Evolutionary conservation across 2,888 invertebrate genomes (phyloP).

Genomic region (Pherbina coryleti): DNA sequence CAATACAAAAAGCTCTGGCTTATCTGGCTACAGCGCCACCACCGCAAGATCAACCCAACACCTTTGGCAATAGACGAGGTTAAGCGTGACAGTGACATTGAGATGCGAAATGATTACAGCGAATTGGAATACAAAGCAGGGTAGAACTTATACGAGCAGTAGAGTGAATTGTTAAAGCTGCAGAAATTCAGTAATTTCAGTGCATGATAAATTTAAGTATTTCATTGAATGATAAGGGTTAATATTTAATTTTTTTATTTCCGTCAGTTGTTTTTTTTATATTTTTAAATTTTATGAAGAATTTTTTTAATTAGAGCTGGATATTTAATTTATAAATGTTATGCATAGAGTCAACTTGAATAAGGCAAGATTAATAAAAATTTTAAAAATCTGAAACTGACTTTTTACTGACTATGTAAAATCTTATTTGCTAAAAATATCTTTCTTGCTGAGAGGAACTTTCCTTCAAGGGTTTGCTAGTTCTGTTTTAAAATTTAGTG

Average conservation of each 20-base stretch:
- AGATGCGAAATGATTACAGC: neutral
- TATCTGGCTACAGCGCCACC: conserved; percentile 77
- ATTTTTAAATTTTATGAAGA: too few relatives aligned
- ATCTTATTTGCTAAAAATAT: too few relatives aligned
- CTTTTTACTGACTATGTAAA: too few relatives aligned
- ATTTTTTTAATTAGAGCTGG: too few relatives aligned
- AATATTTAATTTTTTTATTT: neutral
- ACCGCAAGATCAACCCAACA: conserved; percentile 56
- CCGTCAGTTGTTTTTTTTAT: neutral
- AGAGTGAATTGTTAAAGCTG: neutral
- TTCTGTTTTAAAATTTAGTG: too few relatives aligned
- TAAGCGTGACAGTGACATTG: conserved; percentile 44
- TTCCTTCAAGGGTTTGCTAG: too few relatives aligned
- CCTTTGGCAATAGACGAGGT: conserved; percentile 56
- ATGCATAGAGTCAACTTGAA: too few relatives aligned
- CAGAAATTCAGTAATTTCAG: neutral
- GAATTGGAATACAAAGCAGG: neutral
- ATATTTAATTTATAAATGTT: too few relatives aligned
- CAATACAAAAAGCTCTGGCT: conserved; percentile 77
- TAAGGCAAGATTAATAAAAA: too few relatives aligned
- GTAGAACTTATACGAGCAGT: too few relatives aligned
- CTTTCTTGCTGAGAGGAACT: too few relatives aligned
- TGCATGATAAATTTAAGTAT: neutral
- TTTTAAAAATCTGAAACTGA: too few relatives aligned
- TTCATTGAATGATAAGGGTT: neutral